Evolutionary conservation across 1,140 invertebrate genomes (phyloP).

Genomic region (Panagrolaimus sp.): DNA sequence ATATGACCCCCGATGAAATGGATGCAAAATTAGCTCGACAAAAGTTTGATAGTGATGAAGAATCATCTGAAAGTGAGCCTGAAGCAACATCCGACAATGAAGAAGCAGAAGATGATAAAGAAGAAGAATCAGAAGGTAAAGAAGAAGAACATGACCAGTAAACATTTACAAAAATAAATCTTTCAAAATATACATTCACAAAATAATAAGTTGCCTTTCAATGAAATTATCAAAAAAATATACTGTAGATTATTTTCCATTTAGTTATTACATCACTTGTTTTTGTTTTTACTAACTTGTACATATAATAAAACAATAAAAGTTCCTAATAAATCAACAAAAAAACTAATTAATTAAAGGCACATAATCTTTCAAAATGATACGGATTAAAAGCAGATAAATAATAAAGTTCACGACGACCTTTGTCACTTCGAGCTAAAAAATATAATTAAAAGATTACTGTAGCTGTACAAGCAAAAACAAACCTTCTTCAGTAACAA

Average conservation of each 20-base stretch:
- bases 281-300: constrained; percentile 5
- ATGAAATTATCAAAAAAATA: constrained; percentile 6
- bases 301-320: neutral
- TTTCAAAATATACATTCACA: constrained; percentile 40
- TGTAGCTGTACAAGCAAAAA: neutral
- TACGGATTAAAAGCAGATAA: constrained; percentile 53
- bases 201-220: neutral
- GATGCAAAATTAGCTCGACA: neutral
- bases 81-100: constrained; percentile 36
- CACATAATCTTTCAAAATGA: constrained; percentile 52
- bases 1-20: neutral
- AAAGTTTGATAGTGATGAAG: neutral
- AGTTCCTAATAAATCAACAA: constrained; percentile 9
- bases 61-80: constrained; percentile 1
- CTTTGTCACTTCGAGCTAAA: constrained; percentile 43
- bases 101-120: constrained; percentile 23
- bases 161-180: constrained; percentile 47
- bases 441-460: constrained; percentile 16
- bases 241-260: constrained; percentile 3
- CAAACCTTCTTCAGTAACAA: constrained; percentile 36
- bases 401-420: constrained; percentile 43
- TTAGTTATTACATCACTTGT: neutral
- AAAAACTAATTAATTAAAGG: constrained; percentile 42
- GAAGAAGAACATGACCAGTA: constrained; percentile 14
- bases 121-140: constrained; percentile 16